Base-by-base conservation (phyloP, 2,888 invertebrate genomes). In the Oligia strigilis region DNA sequence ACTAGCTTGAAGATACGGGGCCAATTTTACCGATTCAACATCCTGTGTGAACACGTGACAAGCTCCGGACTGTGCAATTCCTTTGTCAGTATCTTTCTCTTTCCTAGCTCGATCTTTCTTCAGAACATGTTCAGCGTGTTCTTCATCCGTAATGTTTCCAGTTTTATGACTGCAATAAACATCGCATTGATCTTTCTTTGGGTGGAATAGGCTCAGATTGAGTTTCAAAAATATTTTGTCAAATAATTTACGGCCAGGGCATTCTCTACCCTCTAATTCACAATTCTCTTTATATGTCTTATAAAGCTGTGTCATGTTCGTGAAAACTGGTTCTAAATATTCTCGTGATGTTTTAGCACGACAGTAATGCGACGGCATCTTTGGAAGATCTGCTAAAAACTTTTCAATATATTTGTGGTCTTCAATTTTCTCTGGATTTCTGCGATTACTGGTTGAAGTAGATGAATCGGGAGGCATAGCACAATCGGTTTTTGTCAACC, bases 1-100 rank as follows among this genome's bases (percentile, higher is more conserved):
- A 86, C 88, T 89, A 43, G 89, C 88, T 81, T 88, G 86, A 72
- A 90, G 78, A 81, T 80, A 81, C n/a, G 89, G 90, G 40, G 75
- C 77, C 72, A 89, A 81, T 85, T 43, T 43, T 43, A 43, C 43
- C 9, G 9, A 43, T 43, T 43, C 43, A 9, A 43, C 43, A 43
- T 43, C 43, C 43, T 43, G 43, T 43, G 43, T 43, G 43, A 43
- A 43, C 43, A 43, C 43, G 43, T 43, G 43, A 82, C 84, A 84
- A 65, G 64, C 76, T 86, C 87, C 87, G 36, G 78, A 69, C 65
- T 82, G 71, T 76, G 87, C 87, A 77, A 67, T 46, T 11, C 49
- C 29, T 52, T 70, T 70, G 14, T 67, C 67, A n/a, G 23, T 67
- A 52, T 29, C 29, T 70, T 70, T 70, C 29, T 70, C 70, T 70